Evolutionary conservation across 2,888 invertebrate genomes (phyloP).

Genomic region (Pandemis heparana): DNA sequence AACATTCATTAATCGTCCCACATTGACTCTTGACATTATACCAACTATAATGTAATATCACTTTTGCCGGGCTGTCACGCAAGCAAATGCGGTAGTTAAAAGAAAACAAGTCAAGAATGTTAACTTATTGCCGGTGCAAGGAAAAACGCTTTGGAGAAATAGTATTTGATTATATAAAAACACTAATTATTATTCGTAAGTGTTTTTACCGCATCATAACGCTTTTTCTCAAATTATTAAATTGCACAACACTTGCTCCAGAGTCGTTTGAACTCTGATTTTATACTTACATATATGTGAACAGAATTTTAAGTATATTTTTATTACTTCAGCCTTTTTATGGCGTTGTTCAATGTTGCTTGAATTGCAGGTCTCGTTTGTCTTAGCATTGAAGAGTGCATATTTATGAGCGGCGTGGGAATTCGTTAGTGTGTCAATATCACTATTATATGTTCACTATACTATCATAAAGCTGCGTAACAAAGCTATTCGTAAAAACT

Average conservation of each 20-base stretch:
- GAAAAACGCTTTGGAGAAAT: background rate
- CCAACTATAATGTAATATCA: no score
- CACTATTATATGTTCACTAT: conserved; percentile 19
- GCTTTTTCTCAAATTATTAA: conserved; percentile 5
- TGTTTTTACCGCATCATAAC: background rate
- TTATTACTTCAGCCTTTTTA: conserved; percentile 35
- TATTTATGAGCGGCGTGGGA: conserved; percentile 42
- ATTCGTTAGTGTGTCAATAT: conserved; percentile 40
- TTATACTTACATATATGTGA: conserved; percentile 25
- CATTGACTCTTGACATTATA: no score
- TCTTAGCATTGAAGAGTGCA: conserved; percentile 40
- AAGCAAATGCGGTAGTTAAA: no score
- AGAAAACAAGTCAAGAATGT: no score
- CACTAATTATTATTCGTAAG: background rate
- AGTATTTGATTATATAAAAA: background rate
- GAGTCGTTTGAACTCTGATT: conserved; percentile 17
- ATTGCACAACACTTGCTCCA: conserved; percentile 1
- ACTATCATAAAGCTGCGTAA: conserved; percentile 8
- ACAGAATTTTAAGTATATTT: conserved; percentile 27
- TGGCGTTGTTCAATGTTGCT: conserved; percentile 31
- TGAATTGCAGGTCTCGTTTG: conserved; percentile 36
- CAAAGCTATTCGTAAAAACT: conserved; percentile 6
- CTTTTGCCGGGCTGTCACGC: no score
- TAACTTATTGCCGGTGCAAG: no score
- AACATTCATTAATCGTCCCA: no score